These are phyloP conservation scores for Orthochromis malagaraziensis DNA, from an alignment of 2,113 vertebrate genomes.

Conservation along the genomic window DNA sequence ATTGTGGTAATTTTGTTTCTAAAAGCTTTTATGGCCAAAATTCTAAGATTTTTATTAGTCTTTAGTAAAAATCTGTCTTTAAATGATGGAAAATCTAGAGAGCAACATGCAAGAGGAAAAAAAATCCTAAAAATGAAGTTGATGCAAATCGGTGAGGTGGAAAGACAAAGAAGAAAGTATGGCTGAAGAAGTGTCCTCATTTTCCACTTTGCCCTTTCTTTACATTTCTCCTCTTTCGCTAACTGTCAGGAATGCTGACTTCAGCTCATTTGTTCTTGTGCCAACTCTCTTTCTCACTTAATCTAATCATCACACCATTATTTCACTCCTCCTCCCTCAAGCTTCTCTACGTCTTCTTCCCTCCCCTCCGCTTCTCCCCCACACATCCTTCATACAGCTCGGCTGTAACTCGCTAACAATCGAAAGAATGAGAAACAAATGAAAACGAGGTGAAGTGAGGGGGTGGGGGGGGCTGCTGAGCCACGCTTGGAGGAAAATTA, in stretches of 20 bases:
- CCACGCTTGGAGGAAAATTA: slow-evolving; percentile 32
- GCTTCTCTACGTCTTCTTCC: not conserved
- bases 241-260: slow-evolving; percentile 59
- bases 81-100: not conserved
- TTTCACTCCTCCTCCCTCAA: slow-evolving; percentile 28
- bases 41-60: not conserved
- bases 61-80: not conserved
- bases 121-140: not conserved
- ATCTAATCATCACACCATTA: slow-evolving; percentile 59
- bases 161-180: not conserved
- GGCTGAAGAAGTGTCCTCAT: not conserved
- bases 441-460: not conserved
- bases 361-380: not conserved
- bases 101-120: not conserved
- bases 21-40: not conserved
- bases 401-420: slow-evolving; percentile 14
- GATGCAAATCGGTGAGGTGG: not conserved
- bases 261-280: slow-evolving; percentile 34
- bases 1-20: not conserved
- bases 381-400: not conserved
- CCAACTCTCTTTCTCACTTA: slow-evolving; percentile 46
- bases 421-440: slow-evolving; percentile 38
- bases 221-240: slow-evolving; percentile 23
- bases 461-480: slow-evolving; percentile 24
- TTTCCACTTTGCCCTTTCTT: slow-evolving; percentile 18